Base-by-base conservation (phyloP, 1,140 invertebrate genomes). In the Octopus bimaculoides region DNA sequence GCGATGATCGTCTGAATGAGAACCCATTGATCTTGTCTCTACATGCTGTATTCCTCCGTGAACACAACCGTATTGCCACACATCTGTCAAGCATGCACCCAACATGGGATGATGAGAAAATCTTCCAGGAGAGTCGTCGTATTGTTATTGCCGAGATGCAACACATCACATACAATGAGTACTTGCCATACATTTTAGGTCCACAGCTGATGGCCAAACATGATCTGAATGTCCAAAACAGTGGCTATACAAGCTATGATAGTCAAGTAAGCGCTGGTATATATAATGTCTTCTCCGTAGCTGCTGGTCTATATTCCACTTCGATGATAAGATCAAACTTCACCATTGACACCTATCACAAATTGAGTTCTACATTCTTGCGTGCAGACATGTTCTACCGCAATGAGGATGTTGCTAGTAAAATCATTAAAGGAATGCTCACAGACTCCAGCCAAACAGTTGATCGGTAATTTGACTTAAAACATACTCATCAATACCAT, bases 131-230 rank as follows among this genome's bases (percentile, higher is more conserved):
- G 80, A 85, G 90, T 14, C 92, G 97, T 77, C 98, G 97, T 86
- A 96, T 99, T 81, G 93, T 99, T 5, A 96, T 95, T 3, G 97
- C 97, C 9, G 97, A 96, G 88, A 95, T 98, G 92, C 98, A 99
- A 88, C 94, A 97, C 83, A 97, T 99, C 54, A 98, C 97, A 3
- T 99, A 96, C 84, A 91, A 93, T 61, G 93, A 98, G 81, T 99
- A 97, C 96, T 87, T 98, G 54, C 96, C 96, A 0, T 90, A 93
- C 55, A 93, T 98, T 79, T 87, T 98, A 17, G 96, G 96, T 0
- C 75, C 75, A 0, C 69, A 79, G 12, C 20, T 52, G 69, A 79
- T 83, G 77, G 76, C 92, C 95, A 79, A 93, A 95, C 0, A 97
- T 96, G 88, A 94, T 94, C 5, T 88, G 97, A 9, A 92, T 93